Evolutionary conservation across 1,140 invertebrate species (phyloP).

Genomic region (Aphaenogaster ashmeadi): DNA sequence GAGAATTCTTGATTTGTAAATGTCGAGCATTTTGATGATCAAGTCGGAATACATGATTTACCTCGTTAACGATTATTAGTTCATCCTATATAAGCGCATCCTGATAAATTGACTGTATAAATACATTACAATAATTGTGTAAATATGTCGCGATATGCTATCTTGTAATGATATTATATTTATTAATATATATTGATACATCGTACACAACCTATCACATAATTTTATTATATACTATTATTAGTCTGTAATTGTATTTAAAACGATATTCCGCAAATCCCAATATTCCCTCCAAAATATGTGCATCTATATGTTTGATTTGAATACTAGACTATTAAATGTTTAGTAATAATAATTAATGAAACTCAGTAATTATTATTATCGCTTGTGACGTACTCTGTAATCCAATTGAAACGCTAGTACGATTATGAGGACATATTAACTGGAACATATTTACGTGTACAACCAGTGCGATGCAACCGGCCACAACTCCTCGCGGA

Average conservation of each 20-base stretch:
- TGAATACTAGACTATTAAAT: not conserved
- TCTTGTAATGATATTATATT: not conserved
- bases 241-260: not conserved
- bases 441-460: not conserved
- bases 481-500: not conserved
- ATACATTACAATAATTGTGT: conserved; percentile 8
- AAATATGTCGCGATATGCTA: not conserved
- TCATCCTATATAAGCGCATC: not conserved
- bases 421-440: conserved; percentile 9
- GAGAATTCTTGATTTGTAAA: conserved; percentile 23
- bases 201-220: not conserved
- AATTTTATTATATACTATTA: not conserved
- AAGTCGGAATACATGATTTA: not conserved
- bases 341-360: conserved; percentile 22
- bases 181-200: not conserved
- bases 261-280: conserved; percentile 7
- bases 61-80: not conserved
- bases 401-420: not conserved
- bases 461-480: not conserved
- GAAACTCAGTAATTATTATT: not conserved
- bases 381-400: not conserved
- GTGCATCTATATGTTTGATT: not conserved
- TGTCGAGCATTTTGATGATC: not conserved
- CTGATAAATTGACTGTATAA: not conserved
- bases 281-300: not conserved